Evolutionary conservation across 2,797 vertebrate genomes (phyloP), one percentile per base, ranked within the genome.

Genomic region (Carcharodon carcharias): DNA sequence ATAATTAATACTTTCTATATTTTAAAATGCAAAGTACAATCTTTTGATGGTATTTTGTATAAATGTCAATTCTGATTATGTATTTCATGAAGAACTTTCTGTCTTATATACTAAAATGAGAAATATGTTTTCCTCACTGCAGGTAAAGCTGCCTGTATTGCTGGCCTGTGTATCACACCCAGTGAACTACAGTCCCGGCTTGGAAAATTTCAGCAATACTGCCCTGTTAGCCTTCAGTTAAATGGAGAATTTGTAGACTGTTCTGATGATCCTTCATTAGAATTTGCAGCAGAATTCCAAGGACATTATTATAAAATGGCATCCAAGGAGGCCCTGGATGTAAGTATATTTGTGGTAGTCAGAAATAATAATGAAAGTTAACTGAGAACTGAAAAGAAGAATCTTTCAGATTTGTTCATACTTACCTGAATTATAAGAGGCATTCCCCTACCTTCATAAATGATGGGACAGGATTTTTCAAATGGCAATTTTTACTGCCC

Each of bases 271-370:
- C 40, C 96, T 0, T 98, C 98, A 6, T 85, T 99, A 97, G 97
- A 98, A 97, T 97, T 98, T 96, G 98, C 98, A 6, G 99, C 98
- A 40, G 98, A 99, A 96, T 99, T 98, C 97, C 98, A 97, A 96
- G 98, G 97, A 18, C 97, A 96, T 92, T 99, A 99, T 97, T 99
- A 99, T 98, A 99, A 98, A 97, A 99, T 99, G 98, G 98, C 98
- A 97, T 98, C 98, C 35, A 96, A 96, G 96, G 97, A 98, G 92
- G 98, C 98, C 96, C 97, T 99, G 92, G 97, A 99, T 45, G 99
- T 99, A 97, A 97, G 98, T 98, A 96, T 96, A 45, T 56, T 73
- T 95, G 23, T 50, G 63, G 50, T 95, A 73, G 77, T 96, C 77
- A 93, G 58, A 82, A 63, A 73, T 73, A 96, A 73, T 18, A 35